A percentile compares a stretch with the other conserved stretches of the same genome.
Evolutionary conservation across 2,113 vertebrate genomes (phyloP).

Genomic region (Passerina amoena): DNA sequence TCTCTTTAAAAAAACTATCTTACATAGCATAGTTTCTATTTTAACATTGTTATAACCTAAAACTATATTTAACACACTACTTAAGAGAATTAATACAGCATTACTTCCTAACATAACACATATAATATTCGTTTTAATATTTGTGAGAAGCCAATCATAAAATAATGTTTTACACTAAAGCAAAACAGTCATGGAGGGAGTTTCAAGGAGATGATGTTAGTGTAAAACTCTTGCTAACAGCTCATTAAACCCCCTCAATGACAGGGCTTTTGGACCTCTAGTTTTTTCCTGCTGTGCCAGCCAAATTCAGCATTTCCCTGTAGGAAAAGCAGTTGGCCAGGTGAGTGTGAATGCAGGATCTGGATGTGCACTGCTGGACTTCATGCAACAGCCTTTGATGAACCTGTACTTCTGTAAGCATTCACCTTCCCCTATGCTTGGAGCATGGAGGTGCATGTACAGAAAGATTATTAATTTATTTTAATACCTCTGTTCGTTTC

Average conservation of each 20-base stretch:
- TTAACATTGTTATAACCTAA: too few relatives aligned
- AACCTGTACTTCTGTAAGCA: neutral
- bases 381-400: neutral
- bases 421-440: neutral
- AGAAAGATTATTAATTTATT: neutral
- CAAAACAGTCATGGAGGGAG: neutral
- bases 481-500: neutral
- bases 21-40: too few relatives aligned
- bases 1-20: too few relatives aligned
- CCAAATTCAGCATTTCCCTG: neutral
- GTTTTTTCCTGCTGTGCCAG: neutral
- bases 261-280: neutral
- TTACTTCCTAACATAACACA: too few relatives aligned
- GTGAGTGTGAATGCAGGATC: neutral
- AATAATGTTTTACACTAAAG: neutral
- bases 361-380: neutral
- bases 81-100: too few relatives aligned
- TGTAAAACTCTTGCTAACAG: neutral
- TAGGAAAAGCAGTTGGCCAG: fast-evolving
- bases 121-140: too few relatives aligned
- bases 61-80: too few relatives aligned
- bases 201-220: neutral
- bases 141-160: too few relatives aligned
- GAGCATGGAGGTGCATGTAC: neutral
- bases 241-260: neutral